Base-by-base conservation (phyloP, 2,888 invertebrate genomes). In the Rhorus exstirpatorius region DNA sequence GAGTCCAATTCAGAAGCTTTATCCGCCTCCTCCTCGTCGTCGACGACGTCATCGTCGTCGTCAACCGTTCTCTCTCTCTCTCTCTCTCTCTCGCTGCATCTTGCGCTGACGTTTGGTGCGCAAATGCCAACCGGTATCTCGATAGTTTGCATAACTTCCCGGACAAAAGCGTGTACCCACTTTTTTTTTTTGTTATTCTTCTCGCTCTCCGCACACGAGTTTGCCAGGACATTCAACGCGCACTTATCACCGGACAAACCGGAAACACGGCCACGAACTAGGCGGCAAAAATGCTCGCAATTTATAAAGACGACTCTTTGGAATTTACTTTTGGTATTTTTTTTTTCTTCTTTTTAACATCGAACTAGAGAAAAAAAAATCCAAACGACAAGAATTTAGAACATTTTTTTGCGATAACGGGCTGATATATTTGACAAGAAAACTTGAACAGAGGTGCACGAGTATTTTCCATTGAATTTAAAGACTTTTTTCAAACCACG, bases 91-190 rank as follows among this genome's bases (percentile, higher is more conserved):
- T 14, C 14, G 19, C 67, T 51, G 44, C 61, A 53, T 58, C 70
- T 76, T 84, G 84, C 85, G 81, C 83, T 63, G 49, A 75, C 71
- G 79, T 78, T 83, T 67, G 77, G 79, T 83, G 83, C 85, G 85
- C 85, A 85, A 80, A 85, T 85, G 83, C 85, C 84, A 83, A 85
- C 83, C 81, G 81, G 79, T 68, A 68, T 67, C 67, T 53, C 51
- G 17, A 41, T 31, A n/a, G 58, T 76, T 83, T 83, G 83, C 83
- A 67, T 79, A 83, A 79, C 71, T 78, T 17, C 61, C 14, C 68
- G 38, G 26, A 6, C 67, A 7, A 70, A 26, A 26, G 19, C 38
- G 7, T 41, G 8, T 24, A 35, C 51, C 38, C 24, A 51, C 14
- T 72, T 24, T 60, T 58, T 58, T 14, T 14, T 31, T 24, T 31